Base-by-base conservation (phyloP, 2,888 invertebrate genomes). In the Heteromyza rotundicornis region DNA sequence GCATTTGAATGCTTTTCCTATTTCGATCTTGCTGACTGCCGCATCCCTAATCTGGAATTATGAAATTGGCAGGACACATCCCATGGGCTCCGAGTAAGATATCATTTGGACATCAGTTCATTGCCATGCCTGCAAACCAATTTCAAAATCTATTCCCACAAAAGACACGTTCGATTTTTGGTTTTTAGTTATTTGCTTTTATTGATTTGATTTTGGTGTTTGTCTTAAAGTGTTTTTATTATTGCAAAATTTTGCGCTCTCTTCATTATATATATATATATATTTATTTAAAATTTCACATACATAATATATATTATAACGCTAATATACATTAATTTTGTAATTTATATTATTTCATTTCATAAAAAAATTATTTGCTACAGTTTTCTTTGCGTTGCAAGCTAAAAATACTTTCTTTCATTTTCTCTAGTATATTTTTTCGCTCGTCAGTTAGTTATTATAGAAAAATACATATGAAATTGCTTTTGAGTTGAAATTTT, bases 281-380 rank as follows among this genome's bases (percentile, higher is more conserved):
- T 3, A 40, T 40, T 40, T 40, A n/a, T 47, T 24, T 52, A 52
- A 23, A 22, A 52, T 23, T 52, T 23, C 24, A 52, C n/a, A 24
- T 27, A 47, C 7, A 47, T 47, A 14, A 47, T 20, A 20, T 19
- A 47, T 40, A n/a, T n/a, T 40, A 40, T 14, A 40, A 40, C n/a
- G n/a, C n/a, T 40, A 57, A 57, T 52, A 60, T 58, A 62, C 59
- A 53, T 60, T 20, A 14, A 20, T 55, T 55, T n/a, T 47, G 19
- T 40, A 40, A 40, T n/a, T n/a, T n/a, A 40, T 14, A n/a, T 40
- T 14, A 12, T 40, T 40, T 14, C n/a, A n/a, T 8, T n/a, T 40
- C 40, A 14, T 8, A 40, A 19, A 19, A 47, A 20, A 47, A 7
- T 47, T 47, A 40, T 40, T 40, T 40, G 40, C 40, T 40, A 40